Evolutionary conservation across 2,797 vertebrate species (phyloP).

Genomic region (Poliocrania exsul): DNA sequence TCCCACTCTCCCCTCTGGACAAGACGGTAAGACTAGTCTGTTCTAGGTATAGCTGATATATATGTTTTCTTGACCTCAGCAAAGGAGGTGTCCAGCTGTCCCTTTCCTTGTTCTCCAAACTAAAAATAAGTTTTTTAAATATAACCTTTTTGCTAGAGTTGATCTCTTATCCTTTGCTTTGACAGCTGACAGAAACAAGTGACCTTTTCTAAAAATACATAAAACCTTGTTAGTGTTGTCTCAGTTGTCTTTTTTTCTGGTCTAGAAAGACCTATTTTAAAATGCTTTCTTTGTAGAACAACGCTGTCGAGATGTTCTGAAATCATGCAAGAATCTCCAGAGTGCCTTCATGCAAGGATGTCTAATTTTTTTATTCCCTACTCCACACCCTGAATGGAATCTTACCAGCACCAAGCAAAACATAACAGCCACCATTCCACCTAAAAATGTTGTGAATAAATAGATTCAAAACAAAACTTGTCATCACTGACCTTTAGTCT

Average conservation of each 20-base stretch:
- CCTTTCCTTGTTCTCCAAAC: background rate
- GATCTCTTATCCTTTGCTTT: background rate
- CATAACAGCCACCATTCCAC: fast-evolving
- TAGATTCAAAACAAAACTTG: background rate
- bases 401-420: background rate
- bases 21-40: background rate
- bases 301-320: background rate
- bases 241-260: background rate
- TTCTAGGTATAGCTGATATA: background rate
- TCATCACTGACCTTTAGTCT: background rate
- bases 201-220: background rate
- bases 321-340: background rate
- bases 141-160: background rate
- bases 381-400: background rate
- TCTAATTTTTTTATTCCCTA: background rate
- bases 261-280: background rate
- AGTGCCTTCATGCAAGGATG: background rate
- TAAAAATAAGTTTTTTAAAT: background rate
- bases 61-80: background rate
- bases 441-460: background rate
- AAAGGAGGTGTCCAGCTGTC: background rate
- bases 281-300: background rate
- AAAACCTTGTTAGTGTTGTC: background rate
- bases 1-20: background rate
- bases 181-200: background rate